Conservation (phyloP, 2,888 invertebrate genomes). For the Megamerina dolium region DNA sequence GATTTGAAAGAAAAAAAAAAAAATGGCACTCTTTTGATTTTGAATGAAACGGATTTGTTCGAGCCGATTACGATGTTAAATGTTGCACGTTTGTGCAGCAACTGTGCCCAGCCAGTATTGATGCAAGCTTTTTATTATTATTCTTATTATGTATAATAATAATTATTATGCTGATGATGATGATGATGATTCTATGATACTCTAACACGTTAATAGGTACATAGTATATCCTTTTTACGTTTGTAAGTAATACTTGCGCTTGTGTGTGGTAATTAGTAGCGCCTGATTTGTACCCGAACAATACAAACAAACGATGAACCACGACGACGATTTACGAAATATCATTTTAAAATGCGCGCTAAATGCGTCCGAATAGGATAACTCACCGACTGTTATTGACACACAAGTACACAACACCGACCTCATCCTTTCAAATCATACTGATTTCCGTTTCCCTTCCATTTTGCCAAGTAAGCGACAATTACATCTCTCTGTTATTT, state of each 20-base stretch:
- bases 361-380: not conserved
- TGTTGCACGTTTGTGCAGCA: slow-evolving; percentile 29
- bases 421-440: not conserved
- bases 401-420: no score
- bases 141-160: no score
- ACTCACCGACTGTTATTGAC: no score
- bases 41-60: no score
- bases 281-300: slow-evolving; percentile 22
- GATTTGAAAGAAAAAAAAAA: no score
- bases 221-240: slow-evolving; percentile 3
- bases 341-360: slow-evolving; percentile 3
- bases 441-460: not conserved
- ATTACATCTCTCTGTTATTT: not conserved
- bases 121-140: slow-evolving; percentile 34
- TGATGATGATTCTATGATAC: no score
- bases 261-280: slow-evolving; percentile 22
- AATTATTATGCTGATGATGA: no score
- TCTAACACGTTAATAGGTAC: no score
- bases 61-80: slow-evolving; percentile 12
- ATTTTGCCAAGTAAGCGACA: not conserved
- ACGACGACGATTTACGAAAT: slow-evolving; percentile 4
- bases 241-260: not conserved
- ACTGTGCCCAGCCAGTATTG: slow-evolving; percentile 31
- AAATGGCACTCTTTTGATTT: no score
- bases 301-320: slow-evolving; percentile 3